phyloP scores from a whole-genome alignment of 1,140 invertebrate species.

The Caerostris darwini region DNA sequence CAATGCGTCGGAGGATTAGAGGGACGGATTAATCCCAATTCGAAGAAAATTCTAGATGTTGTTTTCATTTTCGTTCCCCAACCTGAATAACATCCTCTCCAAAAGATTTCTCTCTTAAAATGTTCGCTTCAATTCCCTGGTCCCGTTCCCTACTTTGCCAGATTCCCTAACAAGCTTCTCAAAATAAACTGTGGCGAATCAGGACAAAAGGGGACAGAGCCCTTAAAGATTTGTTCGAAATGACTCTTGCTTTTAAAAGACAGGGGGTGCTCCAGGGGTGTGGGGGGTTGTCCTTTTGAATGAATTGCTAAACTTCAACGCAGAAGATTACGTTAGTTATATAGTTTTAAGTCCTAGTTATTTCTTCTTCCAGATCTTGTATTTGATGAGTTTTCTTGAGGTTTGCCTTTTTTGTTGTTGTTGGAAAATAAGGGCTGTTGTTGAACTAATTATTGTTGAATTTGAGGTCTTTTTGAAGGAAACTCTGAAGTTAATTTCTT shows the following conservation, averaged over 20 bases:
- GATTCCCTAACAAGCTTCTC: not conserved
- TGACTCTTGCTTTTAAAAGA: not conserved
- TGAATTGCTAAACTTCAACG: not conserved
- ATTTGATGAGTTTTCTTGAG: not conserved
- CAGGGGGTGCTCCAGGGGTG: no score
- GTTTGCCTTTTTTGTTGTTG: not conserved
- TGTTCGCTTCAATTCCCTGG: not conserved
- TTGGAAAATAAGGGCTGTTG: not conserved
- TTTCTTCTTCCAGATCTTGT: not conserved
- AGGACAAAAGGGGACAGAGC: not conserved
- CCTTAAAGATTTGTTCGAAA: not conserved
- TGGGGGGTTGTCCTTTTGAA: not conserved
- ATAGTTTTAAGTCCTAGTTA: not conserved
- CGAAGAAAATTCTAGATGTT: not conserved
- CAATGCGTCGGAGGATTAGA: no score
- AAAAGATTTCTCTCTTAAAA: not conserved
- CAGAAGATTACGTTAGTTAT: slow-evolving; percentile 7
- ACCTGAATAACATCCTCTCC: not conserved
- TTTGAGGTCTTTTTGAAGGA: not conserved
- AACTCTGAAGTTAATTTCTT: not conserved
- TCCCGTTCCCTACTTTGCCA: not conserved
- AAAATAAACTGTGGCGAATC: not conserved
- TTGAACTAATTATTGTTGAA: not conserved
- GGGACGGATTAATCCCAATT: not conserved
- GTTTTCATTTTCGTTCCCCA: not conserved